Conservation (phyloP, 2,888 invertebrate species). For the Mythimna lalbum region DNA sequence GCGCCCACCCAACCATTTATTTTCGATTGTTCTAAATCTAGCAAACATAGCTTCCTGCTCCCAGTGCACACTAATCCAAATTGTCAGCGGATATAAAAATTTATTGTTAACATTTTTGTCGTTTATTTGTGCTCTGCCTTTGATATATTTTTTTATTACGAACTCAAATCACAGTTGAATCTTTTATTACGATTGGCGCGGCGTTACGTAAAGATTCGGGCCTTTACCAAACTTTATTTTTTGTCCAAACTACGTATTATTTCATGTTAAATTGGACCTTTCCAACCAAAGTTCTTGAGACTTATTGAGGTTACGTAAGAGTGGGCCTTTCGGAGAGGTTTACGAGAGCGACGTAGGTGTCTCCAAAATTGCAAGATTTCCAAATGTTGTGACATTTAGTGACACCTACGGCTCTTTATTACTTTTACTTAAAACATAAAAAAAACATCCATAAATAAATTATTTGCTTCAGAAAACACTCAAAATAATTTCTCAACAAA, state of each 20-base stretch:
- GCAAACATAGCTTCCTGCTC: constrained; percentile 57
- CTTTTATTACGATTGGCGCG: constrained; percentile 23
- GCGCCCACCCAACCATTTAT: constrained; percentile 75
- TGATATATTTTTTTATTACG: constrained; percentile 2
- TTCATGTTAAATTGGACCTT: constrained; percentile 49
- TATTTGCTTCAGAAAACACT: constrained; percentile 1
- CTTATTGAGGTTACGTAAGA: constrained; percentile 39
- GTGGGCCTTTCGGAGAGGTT: constrained; percentile 10
- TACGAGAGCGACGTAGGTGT: constrained; percentile 13
- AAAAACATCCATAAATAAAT: background rate
- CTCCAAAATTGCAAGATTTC: constrained; percentile 5
- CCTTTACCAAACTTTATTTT: constrained; percentile 23
- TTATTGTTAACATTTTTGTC: constrained; percentile 3
- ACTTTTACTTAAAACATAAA: constrained; percentile 3
- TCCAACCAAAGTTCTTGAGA: constrained; percentile 31
- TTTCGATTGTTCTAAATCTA: constrained; percentile 70
- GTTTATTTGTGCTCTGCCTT: background rate
- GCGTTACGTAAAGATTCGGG: constrained; percentile 28
- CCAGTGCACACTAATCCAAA: constrained; percentile 27
- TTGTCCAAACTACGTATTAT: constrained; percentile 35
- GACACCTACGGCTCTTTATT: constrained; percentile 13
- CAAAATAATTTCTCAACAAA: constrained; percentile 2
- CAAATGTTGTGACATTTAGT: constrained; percentile 19
- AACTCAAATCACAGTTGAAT: constrained; percentile 18
- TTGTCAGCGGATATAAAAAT: constrained; percentile 21